phyloP scores from a whole-genome alignment of 1,140 invertebrate genomes.

The Vanessa atalanta region DNA sequence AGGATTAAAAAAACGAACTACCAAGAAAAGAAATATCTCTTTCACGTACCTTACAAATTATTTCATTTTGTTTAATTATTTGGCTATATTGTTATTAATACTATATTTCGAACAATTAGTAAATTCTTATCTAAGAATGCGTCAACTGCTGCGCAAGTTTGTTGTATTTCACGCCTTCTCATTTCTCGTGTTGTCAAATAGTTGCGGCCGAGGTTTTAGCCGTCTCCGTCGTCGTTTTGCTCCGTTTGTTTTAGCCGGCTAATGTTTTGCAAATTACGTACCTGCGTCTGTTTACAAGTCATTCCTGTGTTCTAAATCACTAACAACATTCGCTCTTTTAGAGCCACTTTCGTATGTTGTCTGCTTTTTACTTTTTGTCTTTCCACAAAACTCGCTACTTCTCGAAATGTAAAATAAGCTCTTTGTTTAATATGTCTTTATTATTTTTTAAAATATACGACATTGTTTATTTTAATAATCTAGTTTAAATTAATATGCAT shows the following conservation, averaged over 20 bases:
- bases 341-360: constrained; percentile 10
- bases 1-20: too few relatives aligned
- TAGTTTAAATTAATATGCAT: constrained; percentile 19
- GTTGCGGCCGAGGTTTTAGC: constrained; percentile 47
- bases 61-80: not conserved
- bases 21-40: too few relatives aligned
- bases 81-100: not conserved
- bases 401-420: not conserved
- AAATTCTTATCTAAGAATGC: constrained; percentile 4
- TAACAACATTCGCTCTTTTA: constrained; percentile 1
- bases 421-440: not conserved
- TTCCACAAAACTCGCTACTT: not conserved
- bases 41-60: not conserved
- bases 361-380: not conserved
- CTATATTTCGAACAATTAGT: not conserved
- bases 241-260: constrained; percentile 44
- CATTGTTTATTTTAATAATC: not conserved
- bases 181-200: constrained; percentile 54
- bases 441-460: not conserved
- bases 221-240: constrained; percentile 40
- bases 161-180: constrained; percentile 37
- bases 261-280: constrained; percentile 53
- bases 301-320: constrained; percentile 24
- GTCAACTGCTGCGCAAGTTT: constrained; percentile 39
- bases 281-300: constrained; percentile 27